Percentiles rank a stretch among this genome's conserved stretches.
Evolutionary conservation across 2,113 vertebrate species (phyloP).

Genomic region (Ptyas mucosa): DNA sequence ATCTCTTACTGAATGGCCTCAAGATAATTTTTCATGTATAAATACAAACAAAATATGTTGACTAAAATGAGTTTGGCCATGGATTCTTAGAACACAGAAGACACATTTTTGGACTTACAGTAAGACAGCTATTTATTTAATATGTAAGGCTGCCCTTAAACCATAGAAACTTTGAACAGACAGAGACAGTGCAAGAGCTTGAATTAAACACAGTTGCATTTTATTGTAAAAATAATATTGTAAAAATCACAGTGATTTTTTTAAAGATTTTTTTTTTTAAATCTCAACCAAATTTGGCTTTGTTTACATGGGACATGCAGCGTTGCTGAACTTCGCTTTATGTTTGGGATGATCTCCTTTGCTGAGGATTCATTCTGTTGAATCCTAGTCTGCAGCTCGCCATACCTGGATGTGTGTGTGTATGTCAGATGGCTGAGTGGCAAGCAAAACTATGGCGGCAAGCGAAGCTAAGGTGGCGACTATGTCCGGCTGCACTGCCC

Average conservation of each 20-base stretch:
- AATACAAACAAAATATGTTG: slow-evolving; percentile 13
- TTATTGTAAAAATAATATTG: not conserved
- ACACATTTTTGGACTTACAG: not conserved
- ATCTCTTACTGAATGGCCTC: slow-evolving; percentile 4
- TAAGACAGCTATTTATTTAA: not conserved
- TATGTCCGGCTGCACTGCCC: too few species aligned
- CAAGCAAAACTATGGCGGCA: too few species aligned
- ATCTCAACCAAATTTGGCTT: not conserved
- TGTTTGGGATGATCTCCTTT: not conserved
- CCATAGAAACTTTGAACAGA: not conserved
- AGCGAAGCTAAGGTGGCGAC: too few species aligned
- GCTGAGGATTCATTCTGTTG: not conserved
- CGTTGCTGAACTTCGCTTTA: not conserved
- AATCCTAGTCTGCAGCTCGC: too few species aligned
- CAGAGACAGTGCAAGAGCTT: not conserved
- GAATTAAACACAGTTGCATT: not conserved
- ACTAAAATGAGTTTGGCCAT: not conserved
- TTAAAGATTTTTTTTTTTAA: not conserved
- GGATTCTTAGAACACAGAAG: not conserved
- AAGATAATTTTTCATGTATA: slow-evolving; percentile 2
- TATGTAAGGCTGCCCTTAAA: not conserved
- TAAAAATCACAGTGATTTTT: not conserved
- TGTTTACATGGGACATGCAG: not conserved
- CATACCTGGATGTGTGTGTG: too few species aligned
- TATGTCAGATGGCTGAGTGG: too few species aligned